Evolutionary conservation across 2,797 vertebrate genomes (phyloP), one percentile per base, ranked within the genome.

Genomic region (Lacerta bilineata): DNA sequence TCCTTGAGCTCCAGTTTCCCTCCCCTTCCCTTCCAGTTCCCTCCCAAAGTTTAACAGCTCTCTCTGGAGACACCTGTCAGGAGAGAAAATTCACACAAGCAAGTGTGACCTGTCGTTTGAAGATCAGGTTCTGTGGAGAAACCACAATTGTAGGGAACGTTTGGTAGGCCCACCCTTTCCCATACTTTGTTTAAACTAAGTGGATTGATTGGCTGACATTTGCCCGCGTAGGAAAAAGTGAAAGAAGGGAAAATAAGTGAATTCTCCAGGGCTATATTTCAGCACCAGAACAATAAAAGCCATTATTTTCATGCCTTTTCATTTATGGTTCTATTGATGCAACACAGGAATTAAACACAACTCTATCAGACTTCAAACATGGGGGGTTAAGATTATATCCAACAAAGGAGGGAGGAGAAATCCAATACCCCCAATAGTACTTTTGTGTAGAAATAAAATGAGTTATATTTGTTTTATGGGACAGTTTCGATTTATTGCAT

Each of bases 401-500:
- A 78, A 91, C 43, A 90, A 94, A 90, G 85, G 20, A 83, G 88
- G 89, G 80, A 94, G 29, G 79, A 80, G 95, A 96, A 96, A 97
- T 90, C 0, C 0, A 80, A 97, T 90, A 96, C 91, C 69, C 66
- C 33, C 29, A 76, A 82, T 29, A 78, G 46, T 86, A 93, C 36
- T 92, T 89, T 92, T 84, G 77, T 71, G 89, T 27, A 90, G 91
- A 92, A 96, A 93, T 81, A 92, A 95, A 96, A 93, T 80, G 11
- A 92, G 36, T 95, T 93, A 71, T 93, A 95, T 95, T 95, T 96
- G 95, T 95, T 96, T 96, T 96, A 96, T 94, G 86, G 89, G 85
- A 94, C 84, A 94, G 90, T 96, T 95, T 96, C 91, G 95, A 96
- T 96, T 96, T 96, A 95, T 95, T 95, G 82, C 93, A 93, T 91